phyloP scores from a whole-genome alignment of 2,797 vertebrate species.

The Danio tinwini region DNA sequence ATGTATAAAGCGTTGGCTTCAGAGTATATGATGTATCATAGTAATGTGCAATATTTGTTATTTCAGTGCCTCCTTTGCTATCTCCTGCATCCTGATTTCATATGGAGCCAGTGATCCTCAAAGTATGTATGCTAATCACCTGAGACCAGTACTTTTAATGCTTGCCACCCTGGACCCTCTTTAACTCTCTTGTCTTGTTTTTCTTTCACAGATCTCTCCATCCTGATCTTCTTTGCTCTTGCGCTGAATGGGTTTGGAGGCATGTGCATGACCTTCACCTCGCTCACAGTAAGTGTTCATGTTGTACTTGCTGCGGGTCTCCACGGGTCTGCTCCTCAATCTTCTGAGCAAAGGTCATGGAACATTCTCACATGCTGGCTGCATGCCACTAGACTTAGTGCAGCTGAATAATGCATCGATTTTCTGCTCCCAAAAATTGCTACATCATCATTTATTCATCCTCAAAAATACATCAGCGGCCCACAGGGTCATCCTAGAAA shows the following conservation, averaged over 20 bases:
- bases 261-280: conserved; percentile 99
- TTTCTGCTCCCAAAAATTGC: conserved; percentile 57
- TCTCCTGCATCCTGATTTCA: conserved; percentile 94
- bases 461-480: conserved; percentile 19
- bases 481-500: background rate
- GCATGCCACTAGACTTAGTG: conserved; percentile 1
- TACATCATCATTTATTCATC: conserved; percentile 65
- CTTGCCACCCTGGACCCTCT: background rate
- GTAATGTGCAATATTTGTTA: too few species aligned
- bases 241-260: conserved; percentile 96
- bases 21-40: background rate
- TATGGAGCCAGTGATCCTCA: conserved; percentile 92
- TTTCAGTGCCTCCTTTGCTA: conserved; percentile 89
- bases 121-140: conserved; percentile 76
- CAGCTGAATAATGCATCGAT: conserved; percentile 67
- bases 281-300: conserved; percentile 87
- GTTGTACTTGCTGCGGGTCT: background rate
- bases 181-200: conserved; percentile 32
- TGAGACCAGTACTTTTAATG: background rate
- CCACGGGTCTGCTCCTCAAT: background rate
- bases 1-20: background rate
- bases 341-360: background rate
- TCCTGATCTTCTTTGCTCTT: conserved; percentile 95
- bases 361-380: background rate
- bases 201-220: conserved; percentile 84